Base-by-base conservation (phyloP, 2,888 invertebrate species). In the Magallana nippona region DNA sequence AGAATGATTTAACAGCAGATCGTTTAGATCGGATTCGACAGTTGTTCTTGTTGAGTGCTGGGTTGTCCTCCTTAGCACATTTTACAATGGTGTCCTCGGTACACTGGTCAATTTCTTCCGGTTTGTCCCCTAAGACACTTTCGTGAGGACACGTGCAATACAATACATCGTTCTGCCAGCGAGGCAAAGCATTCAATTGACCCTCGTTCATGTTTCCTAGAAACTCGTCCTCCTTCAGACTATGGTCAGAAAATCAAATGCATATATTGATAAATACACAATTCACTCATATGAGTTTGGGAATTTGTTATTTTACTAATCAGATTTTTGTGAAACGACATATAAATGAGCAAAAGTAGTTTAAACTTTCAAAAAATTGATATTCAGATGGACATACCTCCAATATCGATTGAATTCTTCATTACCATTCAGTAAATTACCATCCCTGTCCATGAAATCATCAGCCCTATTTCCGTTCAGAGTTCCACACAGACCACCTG, bases 11-110 rank as follows among this genome's bases (percentile, higher is more conserved):
- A 5, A n/a, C 19, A 22, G 62, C 11, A 19, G 62, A 17, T 19
- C 62, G 62, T 19, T 22, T 62, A 22, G 62, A 62, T 22, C 62
- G 62, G n/a, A 62, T 62, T 62, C 62, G 44, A 17, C 60, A 62
- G 19, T 81, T 60, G n/a, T 81, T 60, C n/a, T 60, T 81, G 17
- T 60, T 81, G 3, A 81, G 60, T 17, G 81, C 3, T 13, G 60
- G 60, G 60, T 81, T 62, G 19, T 81, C 44, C 60, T 81, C 62
- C 81, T 81, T 81, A 13, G 62, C 81, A n/a, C 81, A 81, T 17
- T 60, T 60, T 13, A 62, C 81, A 22, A 81, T 60, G n/a, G 55
- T 62, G 11, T 57, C 62, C 55, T 81, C 60, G 13, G 55, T 32
- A 19, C 81, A 81, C 19, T 57, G 58, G 2, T 44, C 62, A n/a